Evolutionary conservation across 1,140 invertebrate genomes (phyloP).

Genomic region (Drosophila yakuba): DNA sequence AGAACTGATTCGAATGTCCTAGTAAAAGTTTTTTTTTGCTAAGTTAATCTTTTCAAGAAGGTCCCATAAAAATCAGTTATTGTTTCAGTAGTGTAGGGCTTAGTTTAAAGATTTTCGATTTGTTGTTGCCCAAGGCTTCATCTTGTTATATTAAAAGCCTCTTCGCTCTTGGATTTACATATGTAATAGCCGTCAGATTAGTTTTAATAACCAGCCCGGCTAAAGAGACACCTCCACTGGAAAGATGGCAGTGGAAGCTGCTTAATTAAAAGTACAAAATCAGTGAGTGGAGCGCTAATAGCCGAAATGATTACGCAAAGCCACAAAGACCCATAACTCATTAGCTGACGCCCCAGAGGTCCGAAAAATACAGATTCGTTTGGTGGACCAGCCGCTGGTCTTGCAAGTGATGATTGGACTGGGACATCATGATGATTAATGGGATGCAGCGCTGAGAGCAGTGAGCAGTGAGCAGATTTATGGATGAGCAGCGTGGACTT

Average conservation of each 20-base stretch:
- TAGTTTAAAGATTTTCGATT: slow-evolving; percentile 9
- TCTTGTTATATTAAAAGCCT: slow-evolving; percentile 40
- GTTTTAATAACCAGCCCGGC: slow-evolving; percentile 35
- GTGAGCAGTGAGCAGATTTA: slow-evolving; percentile 61
- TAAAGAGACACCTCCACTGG: slow-evolving; percentile 40
- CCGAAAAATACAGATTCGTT: slow-evolving; percentile 40
- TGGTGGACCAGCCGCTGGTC: slow-evolving; percentile 52
- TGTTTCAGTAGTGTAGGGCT: too few species aligned
- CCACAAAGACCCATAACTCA: slow-evolving; percentile 67
- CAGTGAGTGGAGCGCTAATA: slow-evolving; percentile 59
- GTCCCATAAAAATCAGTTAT: background rate
- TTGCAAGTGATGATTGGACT: slow-evolving; percentile 76
- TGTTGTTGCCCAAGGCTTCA: slow-evolving; percentile 24
- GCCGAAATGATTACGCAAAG: slow-evolving; percentile 70
- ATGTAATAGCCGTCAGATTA: slow-evolving; percentile 48
- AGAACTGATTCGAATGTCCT: too few species aligned
- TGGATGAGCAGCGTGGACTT: slow-evolving; percentile 55
- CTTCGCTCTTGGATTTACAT: slow-evolving; percentile 58
- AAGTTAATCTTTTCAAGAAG: too few species aligned
- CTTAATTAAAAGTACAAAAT: slow-evolving; percentile 78
- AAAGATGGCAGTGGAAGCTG: slow-evolving; percentile 47
- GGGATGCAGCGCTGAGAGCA: slow-evolving; percentile 50
- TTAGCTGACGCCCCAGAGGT: slow-evolving; percentile 66
- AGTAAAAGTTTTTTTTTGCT: too few species aligned
- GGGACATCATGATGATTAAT: slow-evolving; percentile 80